Conservation (phyloP, 2,888 invertebrate species). For the Pachydiplax longipennis region DNA sequence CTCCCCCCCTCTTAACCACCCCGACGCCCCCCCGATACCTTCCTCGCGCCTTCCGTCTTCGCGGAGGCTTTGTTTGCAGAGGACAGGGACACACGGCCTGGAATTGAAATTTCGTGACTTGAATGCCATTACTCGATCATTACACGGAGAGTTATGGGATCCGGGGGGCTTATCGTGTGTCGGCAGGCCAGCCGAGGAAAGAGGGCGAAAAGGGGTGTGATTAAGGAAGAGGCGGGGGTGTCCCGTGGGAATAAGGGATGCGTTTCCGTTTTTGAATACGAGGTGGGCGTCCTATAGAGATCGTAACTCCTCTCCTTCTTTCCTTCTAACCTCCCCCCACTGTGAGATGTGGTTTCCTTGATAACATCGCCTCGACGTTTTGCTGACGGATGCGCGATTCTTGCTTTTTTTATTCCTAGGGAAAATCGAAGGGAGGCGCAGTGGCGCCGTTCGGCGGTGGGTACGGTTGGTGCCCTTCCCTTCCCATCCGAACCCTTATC, state of each 20-base stretch:
- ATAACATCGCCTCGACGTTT: slow-evolving; percentile 33
- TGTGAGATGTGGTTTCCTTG: slow-evolving; percentile 7
- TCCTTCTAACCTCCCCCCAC: background rate
- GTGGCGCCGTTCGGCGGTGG: slow-evolving; percentile 5
- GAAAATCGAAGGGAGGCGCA: slow-evolving; percentile 26
- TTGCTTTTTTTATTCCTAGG: background rate
- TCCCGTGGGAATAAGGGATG: background rate
- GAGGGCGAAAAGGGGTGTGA: background rate
- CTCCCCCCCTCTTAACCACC: background rate
- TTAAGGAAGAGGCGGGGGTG: background rate
- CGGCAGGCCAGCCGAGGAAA: background rate
- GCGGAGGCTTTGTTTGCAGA: slow-evolving; percentile 30
- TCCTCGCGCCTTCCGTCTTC: background rate
- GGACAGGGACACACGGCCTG: slow-evolving; percentile 4
- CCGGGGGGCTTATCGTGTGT: slow-evolving; percentile 24
- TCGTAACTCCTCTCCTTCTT: background rate
- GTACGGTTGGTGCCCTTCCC: background rate
- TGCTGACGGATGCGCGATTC: slow-evolving; percentile 42
- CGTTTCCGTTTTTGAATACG: background rate
- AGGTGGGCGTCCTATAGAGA: background rate
- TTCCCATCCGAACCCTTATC: slow-evolving; percentile 9
- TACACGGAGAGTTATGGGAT: background rate
- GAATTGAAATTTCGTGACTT: slow-evolving; percentile 44
- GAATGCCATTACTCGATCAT: slow-evolving; percentile 41
- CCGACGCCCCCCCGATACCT: background rate